Evolutionary conservation across 2,113 vertebrate species (phyloP).

Genomic region (Ranitomeya variabilis): DNA sequence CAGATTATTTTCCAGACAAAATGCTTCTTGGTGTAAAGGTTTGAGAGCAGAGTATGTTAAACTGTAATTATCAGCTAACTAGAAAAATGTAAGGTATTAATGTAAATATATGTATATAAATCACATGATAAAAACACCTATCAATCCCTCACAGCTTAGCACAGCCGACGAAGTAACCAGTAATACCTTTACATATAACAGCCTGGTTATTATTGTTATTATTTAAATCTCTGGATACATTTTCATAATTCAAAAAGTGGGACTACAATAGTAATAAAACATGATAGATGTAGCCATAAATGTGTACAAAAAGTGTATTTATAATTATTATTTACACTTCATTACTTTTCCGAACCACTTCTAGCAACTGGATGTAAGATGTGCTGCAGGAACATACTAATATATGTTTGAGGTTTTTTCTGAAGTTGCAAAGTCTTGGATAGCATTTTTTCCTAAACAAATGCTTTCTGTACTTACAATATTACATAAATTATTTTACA

Average conservation of each 20-base stretch:
- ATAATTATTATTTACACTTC: too few species aligned
- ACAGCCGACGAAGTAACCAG: not conserved
- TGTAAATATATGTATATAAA: not conserved
- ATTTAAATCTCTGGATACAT: too few species aligned
- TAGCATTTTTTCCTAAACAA: not conserved
- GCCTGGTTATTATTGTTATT: too few species aligned
- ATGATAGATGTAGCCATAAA: too few species aligned
- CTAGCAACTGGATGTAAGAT: too few species aligned
- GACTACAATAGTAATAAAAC: too few species aligned
- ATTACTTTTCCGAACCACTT: too few species aligned
- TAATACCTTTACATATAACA: not conserved
- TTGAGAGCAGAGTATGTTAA: constrained; percentile 76
- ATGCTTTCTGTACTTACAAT: not conserved
- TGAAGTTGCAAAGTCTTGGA: too few species aligned
- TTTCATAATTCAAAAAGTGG: too few species aligned
- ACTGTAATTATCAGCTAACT: constrained; percentile 77
- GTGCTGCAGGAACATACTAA: too few species aligned
- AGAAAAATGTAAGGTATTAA: constrained; percentile 57
- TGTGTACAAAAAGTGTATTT: too few species aligned
- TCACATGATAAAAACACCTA: not conserved
- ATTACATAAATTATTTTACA: not conserved
- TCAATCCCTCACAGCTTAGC: not conserved
- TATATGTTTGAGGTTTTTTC: too few species aligned
- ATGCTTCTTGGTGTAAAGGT: constrained; percentile 55
- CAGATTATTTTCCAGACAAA: constrained; percentile 69